phyloP scores from a whole-genome alignment of 2,888 invertebrate species.

The Lutraria lutraria region DNA sequence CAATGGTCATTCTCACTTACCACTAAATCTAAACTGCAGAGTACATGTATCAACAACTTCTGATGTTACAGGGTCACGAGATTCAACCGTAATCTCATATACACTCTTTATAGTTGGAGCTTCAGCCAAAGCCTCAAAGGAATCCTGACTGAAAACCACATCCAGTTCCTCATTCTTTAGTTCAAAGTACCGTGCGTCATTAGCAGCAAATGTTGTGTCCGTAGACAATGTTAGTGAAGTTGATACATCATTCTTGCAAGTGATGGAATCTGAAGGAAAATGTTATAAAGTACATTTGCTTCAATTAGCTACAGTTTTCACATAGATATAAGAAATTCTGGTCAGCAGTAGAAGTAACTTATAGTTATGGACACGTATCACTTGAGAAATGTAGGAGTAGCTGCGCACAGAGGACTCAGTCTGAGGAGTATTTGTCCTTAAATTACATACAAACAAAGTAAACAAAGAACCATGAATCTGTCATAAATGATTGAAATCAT shows the following conservation, averaged over 20 bases:
- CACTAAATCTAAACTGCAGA: conserved; percentile 58
- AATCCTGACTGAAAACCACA: conserved; percentile 24
- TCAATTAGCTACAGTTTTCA: too few species aligned
- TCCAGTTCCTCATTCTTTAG: neutral
- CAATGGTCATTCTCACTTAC: conserved; percentile 30
- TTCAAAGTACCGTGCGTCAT: neutral
- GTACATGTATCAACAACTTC: conserved; percentile 46
- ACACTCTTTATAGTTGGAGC: conserved; percentile 28
- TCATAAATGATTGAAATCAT: too few species aligned
- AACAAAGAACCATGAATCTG: too few species aligned
- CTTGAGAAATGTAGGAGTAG: too few species aligned
- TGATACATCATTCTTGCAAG: conserved; percentile 45
- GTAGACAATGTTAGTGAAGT: neutral
- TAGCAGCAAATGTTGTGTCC: neutral
- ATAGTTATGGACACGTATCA: too few species aligned
- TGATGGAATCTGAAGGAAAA: conserved; percentile 41
- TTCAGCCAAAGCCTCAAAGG: conserved; percentile 16
- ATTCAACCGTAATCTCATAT: conserved; percentile 39
- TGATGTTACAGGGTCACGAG: conserved; percentile 19
- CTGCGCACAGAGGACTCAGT: too few species aligned
- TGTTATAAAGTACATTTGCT: too few species aligned
- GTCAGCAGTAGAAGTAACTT: too few species aligned
- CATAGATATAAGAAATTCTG: too few species aligned
- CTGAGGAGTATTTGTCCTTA: too few species aligned
- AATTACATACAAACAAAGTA: too few species aligned